A percentile compares a stretch with the other conserved stretches of the same genome.
Conservation (phyloP, 2,113 vertebrate species). For the Ramphastos sulfuratus region DNA sequence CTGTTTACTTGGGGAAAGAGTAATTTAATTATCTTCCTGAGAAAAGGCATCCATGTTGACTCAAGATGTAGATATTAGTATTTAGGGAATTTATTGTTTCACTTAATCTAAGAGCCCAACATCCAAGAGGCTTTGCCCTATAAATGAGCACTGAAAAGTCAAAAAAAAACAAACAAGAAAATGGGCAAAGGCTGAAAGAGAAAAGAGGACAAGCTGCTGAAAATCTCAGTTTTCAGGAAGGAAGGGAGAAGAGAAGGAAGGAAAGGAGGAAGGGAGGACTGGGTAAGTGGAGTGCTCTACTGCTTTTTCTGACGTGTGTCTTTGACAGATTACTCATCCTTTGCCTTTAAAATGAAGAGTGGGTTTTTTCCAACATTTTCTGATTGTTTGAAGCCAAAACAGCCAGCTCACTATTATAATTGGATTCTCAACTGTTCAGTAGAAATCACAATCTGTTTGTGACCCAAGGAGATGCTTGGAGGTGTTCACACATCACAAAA, state of each 20-base stretch:
- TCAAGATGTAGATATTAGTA: conserved; percentile 15
- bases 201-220: neutral
- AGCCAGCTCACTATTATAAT: neutral
- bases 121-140: conserved; percentile 15
- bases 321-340: neutral
- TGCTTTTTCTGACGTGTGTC: neutral
- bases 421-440: neutral
- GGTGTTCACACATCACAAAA: rapidly evolving
- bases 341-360: neutral
- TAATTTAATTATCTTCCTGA: conserved; percentile 53
- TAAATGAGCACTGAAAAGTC: conserved; percentile 7
- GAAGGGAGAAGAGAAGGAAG: neutral
- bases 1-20: neutral
- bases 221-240: neutral
- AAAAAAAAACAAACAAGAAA: neutral
- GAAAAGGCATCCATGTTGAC: conserved; percentile 35
- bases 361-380: rapidly evolving
- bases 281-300: neutral
- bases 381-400: neutral
- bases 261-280: too few species aligned
- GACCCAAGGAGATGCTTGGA: neutral
- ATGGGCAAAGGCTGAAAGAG: conserved; percentile 1
- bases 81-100: conserved; percentile 29
- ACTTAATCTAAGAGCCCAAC: conserved; percentile 16
- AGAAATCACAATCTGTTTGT: neutral